phyloP scores from a whole-genome alignment of 2,888 invertebrate species.

The Teleogryllus oceanicus region DNA sequence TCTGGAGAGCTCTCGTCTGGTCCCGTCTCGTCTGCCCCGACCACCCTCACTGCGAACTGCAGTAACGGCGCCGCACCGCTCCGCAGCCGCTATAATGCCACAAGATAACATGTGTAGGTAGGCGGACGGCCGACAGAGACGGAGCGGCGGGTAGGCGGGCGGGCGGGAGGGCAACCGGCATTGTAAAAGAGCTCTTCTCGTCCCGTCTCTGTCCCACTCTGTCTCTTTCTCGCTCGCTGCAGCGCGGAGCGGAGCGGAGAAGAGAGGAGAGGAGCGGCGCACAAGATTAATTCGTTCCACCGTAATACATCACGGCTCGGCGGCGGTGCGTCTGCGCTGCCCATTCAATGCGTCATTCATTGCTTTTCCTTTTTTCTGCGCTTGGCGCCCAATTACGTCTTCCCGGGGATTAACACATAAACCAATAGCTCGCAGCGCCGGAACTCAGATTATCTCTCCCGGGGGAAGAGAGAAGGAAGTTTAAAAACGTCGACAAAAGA shows the following conservation, averaged over 20 bases:
- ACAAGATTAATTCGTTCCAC: constrained; percentile 1
- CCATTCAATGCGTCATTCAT: constrained; percentile 2
- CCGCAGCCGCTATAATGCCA: neutral
- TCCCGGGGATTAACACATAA: neutral
- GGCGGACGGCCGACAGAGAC: neutral
- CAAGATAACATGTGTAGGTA: neutral
- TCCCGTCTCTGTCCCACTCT: neutral
- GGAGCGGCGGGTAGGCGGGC: neutral
- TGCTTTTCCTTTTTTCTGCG: constrained; percentile 7
- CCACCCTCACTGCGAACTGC: neutral
- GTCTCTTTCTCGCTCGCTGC: neutral
- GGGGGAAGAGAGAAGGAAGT: neutral
- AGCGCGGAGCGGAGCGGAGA: neutral
- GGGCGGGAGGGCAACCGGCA: neutral
- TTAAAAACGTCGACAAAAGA: neutral
- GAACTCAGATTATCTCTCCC: neutral
- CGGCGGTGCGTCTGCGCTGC: neutral
- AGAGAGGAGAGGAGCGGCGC: neutral
- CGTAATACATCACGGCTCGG: constrained; percentile 11
- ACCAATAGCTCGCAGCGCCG: neutral
- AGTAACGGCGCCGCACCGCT: neutral
- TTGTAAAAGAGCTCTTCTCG: neutral
- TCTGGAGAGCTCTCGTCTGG: neutral
- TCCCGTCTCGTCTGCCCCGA: neutral
- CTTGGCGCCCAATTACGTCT: neutral